Evolutionary conservation across 2,888 invertebrate genomes (phyloP).

Genomic region (Cryptocheilus praepositus): DNA sequence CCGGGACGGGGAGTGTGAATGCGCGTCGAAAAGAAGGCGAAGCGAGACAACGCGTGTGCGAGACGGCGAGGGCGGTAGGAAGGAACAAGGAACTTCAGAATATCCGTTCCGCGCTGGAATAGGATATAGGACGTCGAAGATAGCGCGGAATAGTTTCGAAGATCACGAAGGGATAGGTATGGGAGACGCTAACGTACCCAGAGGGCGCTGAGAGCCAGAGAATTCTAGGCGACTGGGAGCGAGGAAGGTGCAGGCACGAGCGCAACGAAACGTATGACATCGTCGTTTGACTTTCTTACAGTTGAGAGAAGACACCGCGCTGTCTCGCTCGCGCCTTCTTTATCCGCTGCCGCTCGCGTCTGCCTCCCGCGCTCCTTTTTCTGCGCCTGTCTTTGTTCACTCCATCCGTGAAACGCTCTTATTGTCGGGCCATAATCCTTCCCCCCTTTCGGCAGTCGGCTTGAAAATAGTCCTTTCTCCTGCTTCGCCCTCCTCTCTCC

Average conservation of each 20-base stretch:
- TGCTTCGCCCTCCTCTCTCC: constrained; percentile 16
- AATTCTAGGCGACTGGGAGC: constrained; percentile 8
- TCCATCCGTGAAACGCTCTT: constrained; percentile 20
- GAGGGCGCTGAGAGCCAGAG: neutral
- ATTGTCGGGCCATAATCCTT: constrained; percentile 26
- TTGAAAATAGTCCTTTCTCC: constrained; percentile 27
- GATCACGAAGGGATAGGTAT: constrained; percentile 15
- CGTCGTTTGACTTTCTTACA: constrained; percentile 50
- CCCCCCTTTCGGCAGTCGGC: constrained; percentile 15
- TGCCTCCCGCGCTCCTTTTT: constrained; percentile 18
- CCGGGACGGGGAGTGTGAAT: neutral
- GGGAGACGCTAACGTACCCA: constrained; percentile 1
- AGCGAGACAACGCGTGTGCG: neutral
- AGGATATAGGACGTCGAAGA: constrained; percentile 22
- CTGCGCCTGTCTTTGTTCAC: constrained; percentile 12
- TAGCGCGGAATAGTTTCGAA: constrained; percentile 22
- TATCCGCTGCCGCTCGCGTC: neutral
- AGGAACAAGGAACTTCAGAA: constrained; percentile 1
- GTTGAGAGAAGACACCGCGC: constrained; percentile 40
- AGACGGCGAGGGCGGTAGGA: constrained; percentile 1
- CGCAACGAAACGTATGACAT: constrained; percentile 31
- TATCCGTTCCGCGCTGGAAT: neutral
- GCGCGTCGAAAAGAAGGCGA: constrained; percentile 11
- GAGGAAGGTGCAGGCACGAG: constrained; percentile 1
- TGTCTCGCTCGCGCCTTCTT: constrained; percentile 20